phyloP scores from a whole-genome alignment of 2,113 vertebrate genomes.

The Otolemur garnettii region DNA sequence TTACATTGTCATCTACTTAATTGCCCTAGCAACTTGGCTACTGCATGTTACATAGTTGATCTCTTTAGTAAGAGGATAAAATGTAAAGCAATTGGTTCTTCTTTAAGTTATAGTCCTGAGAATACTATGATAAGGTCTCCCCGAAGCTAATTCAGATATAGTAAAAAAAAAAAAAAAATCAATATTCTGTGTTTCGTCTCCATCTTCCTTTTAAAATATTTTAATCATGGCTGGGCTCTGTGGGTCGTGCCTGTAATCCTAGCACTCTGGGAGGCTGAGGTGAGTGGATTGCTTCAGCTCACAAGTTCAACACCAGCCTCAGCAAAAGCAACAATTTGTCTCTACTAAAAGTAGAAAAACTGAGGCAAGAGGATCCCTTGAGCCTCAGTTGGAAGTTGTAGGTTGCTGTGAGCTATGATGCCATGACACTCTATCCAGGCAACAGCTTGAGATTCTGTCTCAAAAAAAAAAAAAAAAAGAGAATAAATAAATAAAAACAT shows the following conservation, averaged over 20 bases:
- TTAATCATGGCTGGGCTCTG: not conserved
- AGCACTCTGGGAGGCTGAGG: no score
- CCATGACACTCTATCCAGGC: no score
- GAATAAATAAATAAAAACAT: not conserved
- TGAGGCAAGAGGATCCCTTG: no score
- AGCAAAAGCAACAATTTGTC: no score
- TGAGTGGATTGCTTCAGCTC: no score
- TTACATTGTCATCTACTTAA: conserved; percentile 6
- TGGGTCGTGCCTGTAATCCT: no score
- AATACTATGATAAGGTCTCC: not conserved
- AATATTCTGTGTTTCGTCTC: not conserved
- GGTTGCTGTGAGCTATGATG: no score
- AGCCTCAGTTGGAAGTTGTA: no score
- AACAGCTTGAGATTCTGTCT: no score
- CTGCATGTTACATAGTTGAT: not conserved
- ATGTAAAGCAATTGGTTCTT: not conserved
- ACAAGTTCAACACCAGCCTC: no score
- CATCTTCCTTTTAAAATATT: conserved; percentile 20
- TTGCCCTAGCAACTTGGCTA: not conserved
- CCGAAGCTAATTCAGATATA: not conserved
- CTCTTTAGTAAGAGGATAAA: not conserved
- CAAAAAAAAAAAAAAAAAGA: no score
- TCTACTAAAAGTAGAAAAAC: no score
- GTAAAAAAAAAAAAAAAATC: not conserved
- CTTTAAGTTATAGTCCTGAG: not conserved